phyloP scores from a whole-genome alignment of 2,888 invertebrate genomes.

The Hyalella azteca region DNA sequence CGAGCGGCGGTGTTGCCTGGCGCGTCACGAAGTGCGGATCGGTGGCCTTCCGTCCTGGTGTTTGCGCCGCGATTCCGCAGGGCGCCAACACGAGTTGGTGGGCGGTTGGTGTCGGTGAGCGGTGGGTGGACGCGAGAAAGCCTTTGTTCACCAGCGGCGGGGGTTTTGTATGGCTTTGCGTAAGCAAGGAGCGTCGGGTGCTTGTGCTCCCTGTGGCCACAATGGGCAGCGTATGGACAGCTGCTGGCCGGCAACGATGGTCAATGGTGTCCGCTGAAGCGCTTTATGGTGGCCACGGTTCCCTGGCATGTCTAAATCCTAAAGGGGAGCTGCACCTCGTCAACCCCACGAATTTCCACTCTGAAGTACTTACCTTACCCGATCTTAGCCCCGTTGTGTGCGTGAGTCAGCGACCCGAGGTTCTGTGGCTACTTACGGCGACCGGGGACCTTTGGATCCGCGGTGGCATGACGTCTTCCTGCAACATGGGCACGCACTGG shows the following conservation, averaged over 20 bases:
- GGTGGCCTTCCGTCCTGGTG: conserved; percentile 45
- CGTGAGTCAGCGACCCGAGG: conserved; percentile 63
- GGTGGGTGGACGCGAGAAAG: neutral
- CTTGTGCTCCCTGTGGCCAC: neutral
- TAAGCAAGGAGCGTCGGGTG: neutral
- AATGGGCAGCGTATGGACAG: conserved; percentile 44
- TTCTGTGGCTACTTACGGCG: conserved; percentile 65
- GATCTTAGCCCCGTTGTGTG: conserved; percentile 59
- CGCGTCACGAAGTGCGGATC: conserved; percentile 40
- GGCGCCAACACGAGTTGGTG: conserved; percentile 47
- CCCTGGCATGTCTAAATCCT: conserved; percentile 64
- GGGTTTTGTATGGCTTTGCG: neutral
- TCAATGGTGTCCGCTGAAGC: conserved; percentile 60
- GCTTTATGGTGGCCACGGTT: conserved; percentile 62
- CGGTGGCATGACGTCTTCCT: conserved; percentile 63
- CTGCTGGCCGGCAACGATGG: conserved; percentile 41
- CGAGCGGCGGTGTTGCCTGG: conserved; percentile 39
- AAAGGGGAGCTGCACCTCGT: conserved; percentile 63
- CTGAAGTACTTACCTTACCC: conserved; percentile 59
- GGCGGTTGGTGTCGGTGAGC: neutral
- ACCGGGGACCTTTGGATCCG: conserved; percentile 64
- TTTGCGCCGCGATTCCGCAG: conserved; percentile 44
- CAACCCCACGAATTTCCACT: conserved; percentile 59
- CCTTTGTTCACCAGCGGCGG: neutral
- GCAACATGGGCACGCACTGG: conserved; percentile 65